A percentile compares a stretch with the other conserved stretches of the same genome.
Conservation (phyloP, 1,140 invertebrate genomes). For the Brachystomella parvula region DNA sequence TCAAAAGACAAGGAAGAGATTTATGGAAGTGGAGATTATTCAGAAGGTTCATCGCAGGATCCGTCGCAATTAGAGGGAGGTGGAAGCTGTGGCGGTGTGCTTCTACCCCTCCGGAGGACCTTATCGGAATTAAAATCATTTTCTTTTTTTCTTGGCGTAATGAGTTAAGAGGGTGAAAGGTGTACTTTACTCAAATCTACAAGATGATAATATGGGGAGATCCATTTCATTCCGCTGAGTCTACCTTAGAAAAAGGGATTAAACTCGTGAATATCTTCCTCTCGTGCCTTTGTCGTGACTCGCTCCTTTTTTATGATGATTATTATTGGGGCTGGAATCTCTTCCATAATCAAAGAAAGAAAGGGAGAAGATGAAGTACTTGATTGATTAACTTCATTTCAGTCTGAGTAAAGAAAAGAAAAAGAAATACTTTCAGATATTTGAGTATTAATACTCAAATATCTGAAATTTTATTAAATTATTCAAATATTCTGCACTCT, state of each 20-base stretch:
- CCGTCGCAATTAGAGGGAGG: background rate
- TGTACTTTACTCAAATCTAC: background rate
- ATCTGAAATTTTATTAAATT: too few relatives aligned
- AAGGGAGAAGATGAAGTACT: background rate
- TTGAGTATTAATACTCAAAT: too few relatives aligned
- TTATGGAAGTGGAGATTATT: background rate
- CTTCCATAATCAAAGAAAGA: background rate
- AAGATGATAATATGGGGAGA: background rate
- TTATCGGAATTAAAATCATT: background rate
- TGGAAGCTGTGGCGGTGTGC: background rate
- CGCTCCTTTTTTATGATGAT: constrained; percentile 10
- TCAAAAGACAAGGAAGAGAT: constrained; percentile 3
- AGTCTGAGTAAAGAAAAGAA: too few relatives aligned
- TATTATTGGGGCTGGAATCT: constrained; percentile 4
- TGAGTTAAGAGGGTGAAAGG: background rate
- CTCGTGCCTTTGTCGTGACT: constrained; percentile 11
- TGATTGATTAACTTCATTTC: too few relatives aligned
- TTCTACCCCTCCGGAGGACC: too few relatives aligned
- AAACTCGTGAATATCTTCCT: too few relatives aligned
- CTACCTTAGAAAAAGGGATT: constrained; percentile 6
- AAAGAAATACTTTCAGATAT: too few relatives aligned
- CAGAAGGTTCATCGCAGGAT: background rate
- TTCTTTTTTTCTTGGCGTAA: background rate
- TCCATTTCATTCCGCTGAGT: background rate
- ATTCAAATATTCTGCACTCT: too few relatives aligned